Evolutionary conservation across 2,888 invertebrate species (phyloP).

Genomic region (Sclerodermus sp.): DNA sequence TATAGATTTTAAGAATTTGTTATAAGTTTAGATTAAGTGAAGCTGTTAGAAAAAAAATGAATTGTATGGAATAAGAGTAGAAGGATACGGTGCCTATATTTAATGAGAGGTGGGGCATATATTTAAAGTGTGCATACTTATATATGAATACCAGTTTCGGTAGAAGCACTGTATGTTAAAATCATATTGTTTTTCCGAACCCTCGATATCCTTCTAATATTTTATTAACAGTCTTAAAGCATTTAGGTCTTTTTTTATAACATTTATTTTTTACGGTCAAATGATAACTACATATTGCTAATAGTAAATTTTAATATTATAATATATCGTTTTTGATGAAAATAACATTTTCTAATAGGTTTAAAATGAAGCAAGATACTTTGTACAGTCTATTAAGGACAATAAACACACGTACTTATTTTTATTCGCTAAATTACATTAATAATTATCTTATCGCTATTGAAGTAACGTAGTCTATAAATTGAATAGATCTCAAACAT

Average conservation of each 20-base stretch:
- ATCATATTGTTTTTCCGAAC: slow-evolving; percentile 45
- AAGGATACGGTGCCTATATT: slow-evolving; percentile 44
- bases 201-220: slow-evolving; percentile 32
- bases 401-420: slow-evolving; percentile 41
- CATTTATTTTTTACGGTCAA: neutral
- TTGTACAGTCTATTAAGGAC: slow-evolving; percentile 36
- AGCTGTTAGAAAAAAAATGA: slow-evolving; percentile 36
- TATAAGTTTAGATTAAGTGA: slow-evolving; percentile 47
- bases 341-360: neutral
- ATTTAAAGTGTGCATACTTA: slow-evolving; percentile 31
- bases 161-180: slow-evolving; percentile 49
- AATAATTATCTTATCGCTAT: slow-evolving; percentile 12
- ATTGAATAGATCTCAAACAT: slow-evolving; percentile 15
- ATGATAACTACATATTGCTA: neutral
- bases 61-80: slow-evolving; percentile 31
- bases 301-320: neutral
- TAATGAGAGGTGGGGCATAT: slow-evolving; percentile 39
- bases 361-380: neutral
- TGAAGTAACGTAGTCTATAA: slow-evolving; percentile 13
- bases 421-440: slow-evolving; percentile 27
- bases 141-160: slow-evolving; percentile 32
- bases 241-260: too few species aligned
- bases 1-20: slow-evolving; percentile 48
- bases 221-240: neutral
- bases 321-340: neutral